Base-by-base conservation (phyloP, 2,113 vertebrate genomes). In the Leptodactylus fuscus region DNA sequence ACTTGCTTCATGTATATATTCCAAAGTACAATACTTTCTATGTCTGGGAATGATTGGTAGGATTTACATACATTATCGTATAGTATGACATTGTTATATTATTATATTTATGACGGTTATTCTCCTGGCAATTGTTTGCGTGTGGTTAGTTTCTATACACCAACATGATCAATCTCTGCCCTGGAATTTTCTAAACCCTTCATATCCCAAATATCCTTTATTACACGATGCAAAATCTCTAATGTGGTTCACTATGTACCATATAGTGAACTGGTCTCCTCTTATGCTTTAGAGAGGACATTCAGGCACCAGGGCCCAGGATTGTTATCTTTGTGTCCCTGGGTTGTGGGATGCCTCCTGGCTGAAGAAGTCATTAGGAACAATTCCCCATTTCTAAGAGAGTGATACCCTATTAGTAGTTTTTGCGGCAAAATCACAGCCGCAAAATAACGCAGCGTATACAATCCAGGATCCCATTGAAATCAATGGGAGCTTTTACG, bases 61-160 rank as follows among this genome's bases (percentile, higher is more conserved):
- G 76, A 80, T 62, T 62, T 80, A 41, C 53, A 60, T 27, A 27
- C n/a, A 80, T 62, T 62, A 80, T n/a, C 22, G 10, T 44, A 36
- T 4, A 11, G 65, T 32, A 34, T 67, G 32, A 67, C 62, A 67
- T 67, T 20, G 15, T 36, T 34, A 18, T 18, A 67, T n/a, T n/a
- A n/a, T n/a, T n/a, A n/a, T 34, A 11, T 20, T 38, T 38, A 20
- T 36, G 65, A 11, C 32, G 9, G 20, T 69, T 29, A 44, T 22
- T n/a, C n/a, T 27, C 38, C 34, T 36, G 70, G 4, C 11, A 24
- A 73, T 27, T 3, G 41, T 24, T 27, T 46, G 44, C 22, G 48
- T 48, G 13, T 10, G 71, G 22, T 15, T 44, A 5, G 20, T 27
- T 49, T 49, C 73, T 75, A 8, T 38, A 29, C n/a, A 60, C n/a